Evolutionary conservation across 2,797 vertebrate genomes (phyloP).

Genomic region (Mycteria americana): DNA sequence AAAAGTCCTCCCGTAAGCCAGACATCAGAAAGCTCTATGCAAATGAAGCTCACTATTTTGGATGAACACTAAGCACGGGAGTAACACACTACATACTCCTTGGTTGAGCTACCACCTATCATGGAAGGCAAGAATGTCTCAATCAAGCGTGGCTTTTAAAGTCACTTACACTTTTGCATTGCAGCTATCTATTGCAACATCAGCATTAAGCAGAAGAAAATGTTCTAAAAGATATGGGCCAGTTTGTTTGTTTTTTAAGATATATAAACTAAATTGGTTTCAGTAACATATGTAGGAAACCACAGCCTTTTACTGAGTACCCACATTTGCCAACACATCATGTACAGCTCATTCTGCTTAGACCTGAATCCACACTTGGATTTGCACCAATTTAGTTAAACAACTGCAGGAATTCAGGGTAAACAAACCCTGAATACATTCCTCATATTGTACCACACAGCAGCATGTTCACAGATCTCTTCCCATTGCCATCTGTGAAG

Average conservation of each 20-base stretch:
- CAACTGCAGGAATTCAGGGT: background rate
- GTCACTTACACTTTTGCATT: background rate
- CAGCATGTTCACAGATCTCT: background rate
- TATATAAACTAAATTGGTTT: background rate
- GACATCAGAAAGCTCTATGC: background rate
- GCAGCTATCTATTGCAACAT: background rate
- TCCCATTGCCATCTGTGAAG: background rate
- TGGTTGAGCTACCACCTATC: background rate
- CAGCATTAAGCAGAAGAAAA: background rate
- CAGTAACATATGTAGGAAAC: background rate
- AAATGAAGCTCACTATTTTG: background rate
- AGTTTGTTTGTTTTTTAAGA: background rate
- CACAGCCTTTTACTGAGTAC: background rate
- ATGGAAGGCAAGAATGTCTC: background rate
- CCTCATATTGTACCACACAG: background rate
- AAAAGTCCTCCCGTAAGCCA: background rate
- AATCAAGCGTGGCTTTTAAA: background rate
- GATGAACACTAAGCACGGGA: background rate
- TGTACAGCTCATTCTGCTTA: background rate
- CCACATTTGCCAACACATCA: background rate
- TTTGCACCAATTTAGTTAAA: background rate
- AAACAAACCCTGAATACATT: background rate
- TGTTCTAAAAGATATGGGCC: background rate
- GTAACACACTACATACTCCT: fast-evolving
- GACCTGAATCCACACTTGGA: background rate